Evolutionary conservation across 2,113 vertebrate species (phyloP).

Genomic region (Myrmecophaga tridactyla): DNA sequence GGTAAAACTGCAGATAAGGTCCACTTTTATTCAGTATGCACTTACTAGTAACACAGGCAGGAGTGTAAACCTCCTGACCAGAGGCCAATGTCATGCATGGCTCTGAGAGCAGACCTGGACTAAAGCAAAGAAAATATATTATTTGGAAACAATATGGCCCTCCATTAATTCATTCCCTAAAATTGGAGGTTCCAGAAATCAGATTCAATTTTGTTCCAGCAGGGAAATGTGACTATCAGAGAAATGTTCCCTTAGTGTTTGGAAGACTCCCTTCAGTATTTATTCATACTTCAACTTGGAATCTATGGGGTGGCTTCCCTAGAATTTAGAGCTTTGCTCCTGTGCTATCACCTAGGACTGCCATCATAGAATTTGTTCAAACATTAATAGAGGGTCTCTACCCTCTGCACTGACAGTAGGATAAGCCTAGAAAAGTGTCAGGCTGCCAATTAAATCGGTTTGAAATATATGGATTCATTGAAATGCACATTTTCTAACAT

Average conservation of each 20-base stretch:
- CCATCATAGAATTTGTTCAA: neutral
- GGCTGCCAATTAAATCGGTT: neutral
- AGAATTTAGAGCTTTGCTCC: neutral
- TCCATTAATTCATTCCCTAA: neutral
- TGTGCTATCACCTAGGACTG: neutral
- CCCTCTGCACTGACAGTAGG: neutral
- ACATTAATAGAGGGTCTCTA: neutral
- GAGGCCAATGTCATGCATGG: too few relatives aligned
- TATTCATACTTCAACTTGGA: neutral
- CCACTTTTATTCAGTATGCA: neutral
- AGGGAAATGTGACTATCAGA: neutral
- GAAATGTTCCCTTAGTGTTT: neutral
- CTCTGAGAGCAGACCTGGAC: neutral
- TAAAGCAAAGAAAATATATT: neutral
- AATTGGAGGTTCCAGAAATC: neutral
- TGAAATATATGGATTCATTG: neutral
- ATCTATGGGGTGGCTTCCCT: neutral
- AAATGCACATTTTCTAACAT: neutral
- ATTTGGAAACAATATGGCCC: neutral
- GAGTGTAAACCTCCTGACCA: neutral
- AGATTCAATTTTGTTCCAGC: neutral
- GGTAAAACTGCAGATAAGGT: neutral
- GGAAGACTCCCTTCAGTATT: neutral
- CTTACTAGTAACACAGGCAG: neutral
- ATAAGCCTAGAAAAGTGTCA: neutral